Evolutionary conservation across 2,888 invertebrate species (phyloP), one percentile per base, ranked within the genome.

Genomic region (Morpho helenor): DNA sequence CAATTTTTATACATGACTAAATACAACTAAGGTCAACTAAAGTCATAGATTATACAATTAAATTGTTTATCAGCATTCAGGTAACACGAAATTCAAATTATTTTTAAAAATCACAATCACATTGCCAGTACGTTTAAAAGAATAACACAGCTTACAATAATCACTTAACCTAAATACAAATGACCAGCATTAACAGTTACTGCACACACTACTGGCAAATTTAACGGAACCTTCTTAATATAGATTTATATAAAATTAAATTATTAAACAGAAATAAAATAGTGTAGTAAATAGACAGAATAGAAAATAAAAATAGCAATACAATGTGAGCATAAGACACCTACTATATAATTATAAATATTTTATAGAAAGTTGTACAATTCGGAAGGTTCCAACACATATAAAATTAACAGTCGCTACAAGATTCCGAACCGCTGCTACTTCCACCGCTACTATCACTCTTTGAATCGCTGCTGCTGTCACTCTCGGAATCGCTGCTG

Each of bases 391-490:
- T 53, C 49, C 53, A 50, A 54, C 42, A 56, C 55, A 41, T 22
- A 46, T 43, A 23, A 50, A 64, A 57, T 68, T 69, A 71, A 59
- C 62, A 68, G 60, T 80, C 81, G 61, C 82, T 83, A 69, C 76
- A 68, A 2, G 80, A 75, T 4, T 75, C 84, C 0, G 83, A 82
- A 5, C 74, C 78, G 60, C 79, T 78, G 71, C 77, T 77, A 49
- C 67, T 66, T n/a, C 66, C 60, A 44, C 66, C 68, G 39, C 62
- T 63, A 59, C 65, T 67, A 56, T 66, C 66, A 41, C 70, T 68
- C 9, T 76, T 79, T 49, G 83, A 84, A 52, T 76, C 83, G 40
- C 82, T 84, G 42, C 76, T 80, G 0, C 80, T 80, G 61, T 77
- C 79, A 42, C 75, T 51, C 9, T 48, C 48, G 9, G 31, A 31